These are phyloP conservation scores for Anser cygnoides DNA, from an alignment of 2,113 vertebrate genomes.

Conservation along the genomic window DNA sequence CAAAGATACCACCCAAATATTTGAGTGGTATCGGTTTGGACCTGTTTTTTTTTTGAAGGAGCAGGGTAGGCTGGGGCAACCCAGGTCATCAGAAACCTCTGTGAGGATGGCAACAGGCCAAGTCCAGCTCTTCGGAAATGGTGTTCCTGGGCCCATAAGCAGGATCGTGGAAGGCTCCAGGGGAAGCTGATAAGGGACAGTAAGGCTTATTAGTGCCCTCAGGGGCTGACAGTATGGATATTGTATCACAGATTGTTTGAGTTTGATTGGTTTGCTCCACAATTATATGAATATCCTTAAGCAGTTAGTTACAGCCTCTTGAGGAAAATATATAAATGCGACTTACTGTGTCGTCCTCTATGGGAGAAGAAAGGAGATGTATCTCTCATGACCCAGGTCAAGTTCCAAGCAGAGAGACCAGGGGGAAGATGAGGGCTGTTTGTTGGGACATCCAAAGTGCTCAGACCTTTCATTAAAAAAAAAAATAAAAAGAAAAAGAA, in stretches of 20 bases:
- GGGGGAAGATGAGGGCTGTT: slow-evolving; percentile 36
- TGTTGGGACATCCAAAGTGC: slow-evolving; percentile 28
- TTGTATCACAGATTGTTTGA: neutral
- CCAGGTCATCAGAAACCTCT: neutral
- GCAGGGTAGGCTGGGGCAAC: neutral
- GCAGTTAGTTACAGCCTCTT: neutral
- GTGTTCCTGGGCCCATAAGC: neutral
- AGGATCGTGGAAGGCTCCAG: neutral
- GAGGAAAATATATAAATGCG: neutral
- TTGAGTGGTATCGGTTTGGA: neutral
- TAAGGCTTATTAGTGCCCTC: neutral
- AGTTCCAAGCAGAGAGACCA: slow-evolving; percentile 73
- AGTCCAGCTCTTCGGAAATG: neutral
- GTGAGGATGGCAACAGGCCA: neutral
- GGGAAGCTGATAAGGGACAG: neutral
- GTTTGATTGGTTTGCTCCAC: neutral
- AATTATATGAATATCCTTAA: neutral
- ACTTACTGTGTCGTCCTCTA: slow-evolving; percentile 79
- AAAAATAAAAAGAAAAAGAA: neutral
- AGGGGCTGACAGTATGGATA: neutral
- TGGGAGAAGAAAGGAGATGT: slow-evolving; percentile 77
- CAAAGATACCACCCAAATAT: neutral
- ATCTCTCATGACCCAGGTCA: slow-evolving; percentile 84
- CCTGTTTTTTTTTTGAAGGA: neutral
- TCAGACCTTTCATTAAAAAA: slow-evolving; percentile 63